phyloP scores from a whole-genome alignment of 2,113 vertebrate species.

The Vulpes lagopus region DNA sequence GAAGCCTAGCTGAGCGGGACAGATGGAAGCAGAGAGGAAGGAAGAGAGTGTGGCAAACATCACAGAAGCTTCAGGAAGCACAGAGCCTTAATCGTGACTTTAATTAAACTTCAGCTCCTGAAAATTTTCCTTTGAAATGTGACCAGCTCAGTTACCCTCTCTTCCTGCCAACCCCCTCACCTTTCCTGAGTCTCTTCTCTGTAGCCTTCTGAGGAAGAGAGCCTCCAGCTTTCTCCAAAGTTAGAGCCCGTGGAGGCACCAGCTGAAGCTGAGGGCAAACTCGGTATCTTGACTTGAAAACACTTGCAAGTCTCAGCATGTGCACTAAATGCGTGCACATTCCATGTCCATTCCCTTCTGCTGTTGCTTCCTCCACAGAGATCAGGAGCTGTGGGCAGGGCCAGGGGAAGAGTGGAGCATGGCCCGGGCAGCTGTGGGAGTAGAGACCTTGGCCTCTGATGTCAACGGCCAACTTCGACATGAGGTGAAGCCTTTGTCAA shows the following conservation, averaged over 20 bases:
- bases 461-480: not conserved
- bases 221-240: not conserved
- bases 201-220: not conserved
- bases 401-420: too few relatives aligned
- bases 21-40: not conserved
- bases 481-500: not conserved
- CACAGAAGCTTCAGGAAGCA: not conserved
- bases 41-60: not conserved
- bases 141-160: not conserved
- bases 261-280: not conserved
- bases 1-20: not conserved
- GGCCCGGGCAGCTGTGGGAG: not conserved
- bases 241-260: not conserved
- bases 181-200: not conserved
- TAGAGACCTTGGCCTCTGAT: too few relatives aligned
- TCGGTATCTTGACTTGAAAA: not conserved
- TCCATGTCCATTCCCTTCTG: not conserved
- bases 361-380: not conserved
- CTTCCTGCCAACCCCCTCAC: not conserved
- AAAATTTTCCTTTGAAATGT: not conserved
- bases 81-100: not conserved
- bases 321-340: fast-evolving
- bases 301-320: too few relatives aligned
- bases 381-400: not conserved
- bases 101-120: not conserved